These are phyloP conservation scores for Heliconius ethilla DNA, from an alignment of 2,888 invertebrate species.

Conservation along the genomic window DNA sequence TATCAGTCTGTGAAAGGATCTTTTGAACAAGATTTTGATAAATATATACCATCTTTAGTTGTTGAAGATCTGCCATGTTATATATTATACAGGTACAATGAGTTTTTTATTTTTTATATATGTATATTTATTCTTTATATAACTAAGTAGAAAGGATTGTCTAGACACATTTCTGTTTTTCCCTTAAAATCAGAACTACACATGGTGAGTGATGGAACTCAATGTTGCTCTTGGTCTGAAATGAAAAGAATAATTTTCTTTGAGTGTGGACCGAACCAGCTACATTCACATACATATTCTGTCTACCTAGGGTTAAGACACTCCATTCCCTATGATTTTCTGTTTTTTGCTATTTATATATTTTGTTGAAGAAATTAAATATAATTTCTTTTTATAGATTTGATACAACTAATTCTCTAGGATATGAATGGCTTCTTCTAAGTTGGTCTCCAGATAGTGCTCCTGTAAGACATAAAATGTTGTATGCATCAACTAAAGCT, in stretches of 20 bases:
- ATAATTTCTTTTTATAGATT: constrained; percentile 75
- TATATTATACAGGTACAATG: constrained; percentile 88
- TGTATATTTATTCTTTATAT: too few relatives aligned
- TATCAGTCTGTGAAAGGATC: constrained; percentile 85
- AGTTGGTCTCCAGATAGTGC: constrained; percentile 97
- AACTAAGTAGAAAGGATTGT: not conserved
- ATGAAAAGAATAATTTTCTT: too few relatives aligned
- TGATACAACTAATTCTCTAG: constrained; percentile 89
- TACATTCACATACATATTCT: too few relatives aligned
- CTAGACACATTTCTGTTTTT: not conserved
- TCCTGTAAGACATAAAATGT: constrained; percentile 96
- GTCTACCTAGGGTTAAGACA: not conserved
- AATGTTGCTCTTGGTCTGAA: too few relatives aligned
- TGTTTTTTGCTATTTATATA: not conserved
- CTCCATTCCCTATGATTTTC: not conserved
- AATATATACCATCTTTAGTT: constrained; percentile 85
- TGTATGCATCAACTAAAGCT: constrained; percentile 98
- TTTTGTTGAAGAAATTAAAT: not conserved
- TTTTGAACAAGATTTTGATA: constrained; percentile 94
- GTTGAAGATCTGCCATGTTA: constrained; percentile 94
- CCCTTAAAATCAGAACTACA: too few relatives aligned
- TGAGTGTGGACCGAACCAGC: too few relatives aligned
- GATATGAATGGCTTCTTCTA: constrained; percentile 95
- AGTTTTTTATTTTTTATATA: not conserved
- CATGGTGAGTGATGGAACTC: too few relatives aligned